A percentile compares a stretch with the other conserved stretches of the same genome.
Conservation (phyloP, 2,797 vertebrate species). For the Enteromius mattozi region DNA sequence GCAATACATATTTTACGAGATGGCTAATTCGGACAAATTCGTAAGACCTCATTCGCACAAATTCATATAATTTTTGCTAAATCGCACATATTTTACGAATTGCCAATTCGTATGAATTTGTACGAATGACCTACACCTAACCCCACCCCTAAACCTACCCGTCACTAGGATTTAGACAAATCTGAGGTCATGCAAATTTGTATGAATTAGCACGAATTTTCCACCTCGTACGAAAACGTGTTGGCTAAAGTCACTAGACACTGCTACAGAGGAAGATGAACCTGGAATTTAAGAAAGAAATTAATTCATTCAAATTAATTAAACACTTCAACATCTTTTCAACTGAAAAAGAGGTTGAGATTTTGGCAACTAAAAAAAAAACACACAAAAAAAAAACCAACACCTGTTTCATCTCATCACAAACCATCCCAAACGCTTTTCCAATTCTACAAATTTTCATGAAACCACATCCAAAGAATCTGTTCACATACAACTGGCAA, state of each 20-base stretch:
- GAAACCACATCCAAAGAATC: background rate
- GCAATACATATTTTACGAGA: too few species aligned
- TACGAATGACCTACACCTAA: too few species aligned
- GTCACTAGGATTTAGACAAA: too few species aligned
- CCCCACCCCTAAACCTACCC: too few species aligned
- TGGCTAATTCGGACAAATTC: too few species aligned
- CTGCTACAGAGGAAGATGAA: background rate
- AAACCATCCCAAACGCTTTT: background rate
- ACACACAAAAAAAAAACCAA: background rate
- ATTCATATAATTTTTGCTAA: too few species aligned
- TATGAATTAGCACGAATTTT: too few species aligned
- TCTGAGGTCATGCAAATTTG: too few species aligned
- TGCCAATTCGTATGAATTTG: too few species aligned
- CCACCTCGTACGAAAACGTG: too few species aligned
- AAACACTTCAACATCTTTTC: background rate
- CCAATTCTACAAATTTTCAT: background rate
- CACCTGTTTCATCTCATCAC: conserved; percentile 3
- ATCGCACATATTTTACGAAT: too few species aligned
- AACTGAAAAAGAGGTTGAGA: background rate
- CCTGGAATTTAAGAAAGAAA: background rate
- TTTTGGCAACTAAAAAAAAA: background rate
- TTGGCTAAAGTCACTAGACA: background rate
- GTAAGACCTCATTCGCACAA: too few species aligned
- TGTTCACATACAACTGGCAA: background rate
- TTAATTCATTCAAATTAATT: background rate